These are phyloP conservation scores for Microctonus brassicae DNA, from an alignment of 2,888 invertebrate genomes.

Conservation along the genomic window DNA sequence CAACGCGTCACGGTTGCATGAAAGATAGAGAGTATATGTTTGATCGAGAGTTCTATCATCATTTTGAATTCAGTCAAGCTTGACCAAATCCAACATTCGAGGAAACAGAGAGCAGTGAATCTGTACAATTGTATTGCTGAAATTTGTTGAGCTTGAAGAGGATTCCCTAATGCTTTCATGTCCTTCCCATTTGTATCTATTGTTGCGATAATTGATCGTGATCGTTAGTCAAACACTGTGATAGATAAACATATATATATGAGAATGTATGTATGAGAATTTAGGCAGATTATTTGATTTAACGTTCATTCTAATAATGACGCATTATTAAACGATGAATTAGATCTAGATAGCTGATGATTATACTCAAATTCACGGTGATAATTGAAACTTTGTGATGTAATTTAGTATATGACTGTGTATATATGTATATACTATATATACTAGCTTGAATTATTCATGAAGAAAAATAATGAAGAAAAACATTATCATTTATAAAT, in stretches of 20 bases:
- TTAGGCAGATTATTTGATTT: neutral
- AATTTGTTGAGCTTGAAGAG: constrained; percentile 32
- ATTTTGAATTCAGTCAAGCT: constrained; percentile 47
- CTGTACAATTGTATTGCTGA: constrained; percentile 29
- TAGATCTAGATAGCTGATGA: constrained; percentile 5
- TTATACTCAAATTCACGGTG: neutral
- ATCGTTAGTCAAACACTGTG: constrained; percentile 49
- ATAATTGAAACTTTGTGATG: neutral
- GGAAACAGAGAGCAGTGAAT: neutral
- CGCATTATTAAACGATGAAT: neutral
- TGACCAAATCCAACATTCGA: constrained; percentile 40
- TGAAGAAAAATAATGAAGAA: no score
- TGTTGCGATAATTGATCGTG: constrained; percentile 53
- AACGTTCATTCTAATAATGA: neutral
- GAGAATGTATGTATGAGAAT: no score
- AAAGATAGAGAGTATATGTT: neutral
- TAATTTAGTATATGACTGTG: neutral
- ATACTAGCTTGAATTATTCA: no score
- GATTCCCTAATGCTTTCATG: constrained; percentile 15
- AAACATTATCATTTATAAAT: neutral
- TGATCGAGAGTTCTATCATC: constrained; percentile 30
- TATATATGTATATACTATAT: no score
- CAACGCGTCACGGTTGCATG: neutral
- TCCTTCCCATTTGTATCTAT: constrained; percentile 51
- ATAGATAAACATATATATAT: constrained; percentile 12